Base-by-base conservation (phyloP, 2,113 vertebrate species). In the Oncorhynchus nerka region DNA sequence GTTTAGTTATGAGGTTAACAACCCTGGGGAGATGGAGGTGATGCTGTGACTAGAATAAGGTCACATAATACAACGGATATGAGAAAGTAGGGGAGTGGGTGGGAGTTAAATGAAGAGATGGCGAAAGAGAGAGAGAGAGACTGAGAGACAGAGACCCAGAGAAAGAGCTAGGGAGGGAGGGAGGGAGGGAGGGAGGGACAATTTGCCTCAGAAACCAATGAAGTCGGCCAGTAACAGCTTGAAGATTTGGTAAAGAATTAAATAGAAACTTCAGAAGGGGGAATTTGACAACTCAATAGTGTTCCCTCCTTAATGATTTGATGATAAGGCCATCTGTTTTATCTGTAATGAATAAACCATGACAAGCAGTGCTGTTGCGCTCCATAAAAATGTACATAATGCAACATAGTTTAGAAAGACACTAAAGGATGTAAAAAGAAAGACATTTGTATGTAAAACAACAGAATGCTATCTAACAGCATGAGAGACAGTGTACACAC, bases 1-100 rank as follows among this genome's bases (percentile, higher is more conserved):
- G 59, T 62, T 69, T 61, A 32, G 59, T 45, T 45, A 45, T 68
- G 9, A 69, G 75, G 34, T 74, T 55, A 39, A 66, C 45, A 77
- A 77, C 73, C 51, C 69, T 4, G 19, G 39, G 71, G 71, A 34
- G 7, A 49, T 39, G 39, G 75, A 12, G 11, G 19, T 74, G 75
- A 81, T 19, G 66, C 28, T 39, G 45, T 20, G 3, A 68, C 70
- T 48, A 68, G 48, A 81, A 76, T 74, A 74, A 74, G 65, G 74
- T 68, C 70, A 74, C 13, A 64, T 9, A 45, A 45, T 45, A 45
- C 39, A 45, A 3, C 9, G 0, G 8, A 45, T 45, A 45, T 24
- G 49, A 57, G 65, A 68, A 32, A 57, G 11, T 20, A 49, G 16
- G 16, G n/a, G 39, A 28, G 24, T 19, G 45, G 19, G 24, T n/a